phyloP scores from a whole-genome alignment of 2,113 vertebrate species.

The Talpa occidentalis region DNA sequence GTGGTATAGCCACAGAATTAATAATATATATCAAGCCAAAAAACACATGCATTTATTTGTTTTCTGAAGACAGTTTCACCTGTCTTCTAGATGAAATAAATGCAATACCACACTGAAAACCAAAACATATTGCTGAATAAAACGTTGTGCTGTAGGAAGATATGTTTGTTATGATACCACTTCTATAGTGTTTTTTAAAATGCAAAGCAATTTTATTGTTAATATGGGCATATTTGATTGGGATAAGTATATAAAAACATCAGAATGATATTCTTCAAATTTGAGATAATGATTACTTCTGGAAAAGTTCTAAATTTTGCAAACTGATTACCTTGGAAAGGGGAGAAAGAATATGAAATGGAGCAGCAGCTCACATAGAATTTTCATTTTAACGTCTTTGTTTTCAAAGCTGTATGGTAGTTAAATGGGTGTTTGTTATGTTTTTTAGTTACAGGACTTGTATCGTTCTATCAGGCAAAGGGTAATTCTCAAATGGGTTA shows the following conservation, averaged over 20 bases:
- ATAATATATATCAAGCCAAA: background rate
- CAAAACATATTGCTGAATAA: background rate
- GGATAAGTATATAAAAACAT: background rate
- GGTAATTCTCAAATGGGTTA: conserved; percentile 1
- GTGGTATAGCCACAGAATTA: background rate
- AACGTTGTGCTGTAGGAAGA: conserved; percentile 1
- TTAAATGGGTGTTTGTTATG: background rate
- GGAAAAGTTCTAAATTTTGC: background rate
- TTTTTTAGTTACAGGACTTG: background rate
- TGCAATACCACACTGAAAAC: conserved; percentile 24
- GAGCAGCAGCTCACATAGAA: background rate
- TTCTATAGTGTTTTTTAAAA: background rate
- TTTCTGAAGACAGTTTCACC: background rate
- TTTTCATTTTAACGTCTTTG: background rate
- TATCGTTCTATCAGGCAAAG: background rate
- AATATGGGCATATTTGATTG: background rate
- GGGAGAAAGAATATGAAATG: background rate
- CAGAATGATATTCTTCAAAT: background rate
- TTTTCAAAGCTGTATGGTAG: background rate
- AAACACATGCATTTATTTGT: background rate
- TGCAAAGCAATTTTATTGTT: background rate
- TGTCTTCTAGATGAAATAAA: background rate
- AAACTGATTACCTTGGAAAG: background rate
- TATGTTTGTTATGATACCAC: background rate
- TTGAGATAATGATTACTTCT: background rate